phyloP scores from a whole-genome alignment of 2,797 vertebrate species.

The Labroides dimidiatus region DNA sequence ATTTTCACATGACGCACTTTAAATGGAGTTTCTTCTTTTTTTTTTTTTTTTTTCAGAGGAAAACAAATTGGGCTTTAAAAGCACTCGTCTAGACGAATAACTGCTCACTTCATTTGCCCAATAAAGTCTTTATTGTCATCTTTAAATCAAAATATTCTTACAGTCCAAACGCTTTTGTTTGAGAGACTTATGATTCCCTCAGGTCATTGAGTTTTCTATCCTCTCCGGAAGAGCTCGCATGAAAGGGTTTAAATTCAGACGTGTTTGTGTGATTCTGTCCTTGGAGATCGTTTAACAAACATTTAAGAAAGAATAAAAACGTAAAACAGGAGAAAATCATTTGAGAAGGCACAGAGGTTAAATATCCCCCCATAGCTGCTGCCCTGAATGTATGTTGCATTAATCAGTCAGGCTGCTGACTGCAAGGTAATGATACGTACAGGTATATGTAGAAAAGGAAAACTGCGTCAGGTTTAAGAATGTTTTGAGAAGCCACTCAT shows the following conservation, averaged over 20 bases:
- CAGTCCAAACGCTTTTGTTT: background rate
- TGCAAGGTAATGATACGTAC: too few relatives aligned
- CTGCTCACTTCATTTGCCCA: background rate
- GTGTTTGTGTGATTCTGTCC: background rate
- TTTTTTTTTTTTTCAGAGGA: background rate
- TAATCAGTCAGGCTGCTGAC: background rate
- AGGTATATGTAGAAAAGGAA: background rate
- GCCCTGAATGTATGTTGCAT: background rate
- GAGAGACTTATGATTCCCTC: background rate
- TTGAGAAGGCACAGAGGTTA: constrained; percentile 2
- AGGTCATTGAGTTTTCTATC: background rate
- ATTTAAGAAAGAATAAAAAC: background rate
- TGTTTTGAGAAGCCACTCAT: background rate
- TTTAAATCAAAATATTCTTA: background rate
- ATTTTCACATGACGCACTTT: background rate
- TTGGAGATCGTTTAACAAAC: background rate
- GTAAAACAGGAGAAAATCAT: background rate
- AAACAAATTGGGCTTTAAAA: background rate
- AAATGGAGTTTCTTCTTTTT: background rate
- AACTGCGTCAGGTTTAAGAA: background rate
- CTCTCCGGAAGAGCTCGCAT: background rate
- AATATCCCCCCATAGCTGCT: background rate
- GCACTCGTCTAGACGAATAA: background rate
- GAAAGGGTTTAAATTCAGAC: background rate
- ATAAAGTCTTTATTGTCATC: background rate